Conservation (phyloP, 2,888 invertebrate species). For the Agonopterix heracliana region DNA sequence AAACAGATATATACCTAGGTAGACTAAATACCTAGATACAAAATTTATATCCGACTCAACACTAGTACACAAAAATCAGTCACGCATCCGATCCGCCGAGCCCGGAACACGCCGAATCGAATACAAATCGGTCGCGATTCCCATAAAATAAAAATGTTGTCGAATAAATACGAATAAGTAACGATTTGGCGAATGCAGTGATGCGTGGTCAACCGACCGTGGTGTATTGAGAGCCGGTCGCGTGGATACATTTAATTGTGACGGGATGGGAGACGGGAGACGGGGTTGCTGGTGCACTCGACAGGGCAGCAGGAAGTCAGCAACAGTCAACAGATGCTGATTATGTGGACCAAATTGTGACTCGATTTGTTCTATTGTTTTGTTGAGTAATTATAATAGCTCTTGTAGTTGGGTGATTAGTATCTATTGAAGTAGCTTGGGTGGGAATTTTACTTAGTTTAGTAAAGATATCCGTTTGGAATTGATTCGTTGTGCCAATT, state of each 20-base stretch:
- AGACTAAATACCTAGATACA: too few species aligned
- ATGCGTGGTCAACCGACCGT: conserved; percentile 28
- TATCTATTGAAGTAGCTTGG: not conserved
- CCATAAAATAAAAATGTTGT: conserved; percentile 34
- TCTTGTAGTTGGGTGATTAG: not conserved
- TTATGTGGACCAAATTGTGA: conserved; percentile 2
- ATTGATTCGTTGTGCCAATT: too few species aligned
- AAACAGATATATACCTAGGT: too few species aligned
- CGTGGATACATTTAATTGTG: conserved; percentile 70
- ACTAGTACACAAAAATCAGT: conserved; percentile 10
- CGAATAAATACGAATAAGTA: conserved; percentile 20
- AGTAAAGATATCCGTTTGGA: too few species aligned
- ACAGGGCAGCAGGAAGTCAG: conserved; percentile 9
- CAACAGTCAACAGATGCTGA: conserved; percentile 16
- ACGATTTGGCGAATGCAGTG: conserved; percentile 17
- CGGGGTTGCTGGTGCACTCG: conserved; percentile 1
- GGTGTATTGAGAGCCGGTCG: conserved; percentile 48
- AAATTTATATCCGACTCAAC: too few species aligned
- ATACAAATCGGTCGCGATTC: conserved; percentile 38
- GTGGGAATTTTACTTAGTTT: too few species aligned
- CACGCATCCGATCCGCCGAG: conserved; percentile 32
- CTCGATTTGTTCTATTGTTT: not conserved
- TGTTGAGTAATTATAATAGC: not conserved
- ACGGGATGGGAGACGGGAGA: conserved; percentile 16
- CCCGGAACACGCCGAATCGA: conserved; percentile 45